These are phyloP conservation scores for Pogonomyrmex barbatus DNA, from an alignment of 1,140 invertebrate species.

Conservation along the genomic window DNA sequence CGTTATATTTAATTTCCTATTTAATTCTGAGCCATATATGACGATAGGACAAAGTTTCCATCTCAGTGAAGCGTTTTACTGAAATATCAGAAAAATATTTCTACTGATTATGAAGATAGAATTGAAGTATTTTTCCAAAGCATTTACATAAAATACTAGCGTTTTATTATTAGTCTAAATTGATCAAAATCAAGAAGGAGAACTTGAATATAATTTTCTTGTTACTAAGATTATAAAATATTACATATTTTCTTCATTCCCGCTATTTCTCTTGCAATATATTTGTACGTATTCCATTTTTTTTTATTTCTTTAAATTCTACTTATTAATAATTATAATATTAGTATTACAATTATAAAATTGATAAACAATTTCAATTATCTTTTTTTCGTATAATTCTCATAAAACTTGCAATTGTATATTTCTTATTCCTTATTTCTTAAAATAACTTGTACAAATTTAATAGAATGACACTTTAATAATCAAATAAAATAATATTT, in stretches of 20 bases:
- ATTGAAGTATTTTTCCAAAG: not conserved
- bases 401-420: not conserved
- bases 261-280: too few relatives aligned
- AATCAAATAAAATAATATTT: not conserved
- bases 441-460: not conserved
- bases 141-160: not conserved
- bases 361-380: not conserved
- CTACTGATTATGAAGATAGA: not conserved
- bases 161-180: not conserved
- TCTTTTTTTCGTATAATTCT: not conserved
- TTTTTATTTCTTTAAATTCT: not conserved
- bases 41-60: not conserved
- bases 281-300: too few relatives aligned
- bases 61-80: not conserved
- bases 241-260: not conserved
- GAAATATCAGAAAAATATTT: constrained; percentile 33
- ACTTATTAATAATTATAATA: not conserved
- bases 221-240: not conserved
- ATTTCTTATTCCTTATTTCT: too few relatives aligned
- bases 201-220: not conserved
- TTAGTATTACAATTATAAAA: not conserved
- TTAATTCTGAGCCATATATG: constrained; percentile 24
- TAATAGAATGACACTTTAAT: not conserved
- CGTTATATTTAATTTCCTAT: constrained; percentile 56
- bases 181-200: not conserved